Percentiles rank a stretch among this genome's conserved stretches.
Conservation (phyloP, 2,888 invertebrate genomes). For the Tenodera sinensis region DNA sequence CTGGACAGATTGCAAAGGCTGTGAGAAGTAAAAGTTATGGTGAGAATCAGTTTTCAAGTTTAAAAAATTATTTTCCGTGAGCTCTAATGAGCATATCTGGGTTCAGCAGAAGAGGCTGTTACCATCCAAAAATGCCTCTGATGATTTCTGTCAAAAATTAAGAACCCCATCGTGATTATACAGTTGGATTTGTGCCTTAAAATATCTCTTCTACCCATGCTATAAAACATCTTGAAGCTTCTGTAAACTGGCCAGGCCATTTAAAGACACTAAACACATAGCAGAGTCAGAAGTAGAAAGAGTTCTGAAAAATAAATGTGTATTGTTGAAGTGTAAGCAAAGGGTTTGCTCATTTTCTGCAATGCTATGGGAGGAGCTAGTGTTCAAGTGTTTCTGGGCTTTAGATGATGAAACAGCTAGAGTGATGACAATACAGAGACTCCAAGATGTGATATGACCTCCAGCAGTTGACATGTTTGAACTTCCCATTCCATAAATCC, state of each 20-base stretch:
- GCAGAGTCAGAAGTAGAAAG: neutral
- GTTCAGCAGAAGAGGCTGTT: neutral
- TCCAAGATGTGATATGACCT: constrained; percentile 29
- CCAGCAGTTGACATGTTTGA: constrained; percentile 15
- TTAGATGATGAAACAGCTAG: neutral
- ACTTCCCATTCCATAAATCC: neutral
- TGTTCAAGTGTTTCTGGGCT: neutral
- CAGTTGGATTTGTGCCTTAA: constrained; percentile 34
- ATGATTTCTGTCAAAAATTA: neutral
- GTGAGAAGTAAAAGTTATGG: neutral
- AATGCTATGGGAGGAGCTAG: neutral
- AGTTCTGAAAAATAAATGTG: neutral
- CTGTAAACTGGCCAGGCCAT: constrained; percentile 21
- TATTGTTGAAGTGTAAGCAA: neutral
- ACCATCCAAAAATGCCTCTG: neutral
- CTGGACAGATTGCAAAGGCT: constrained; percentile 1
- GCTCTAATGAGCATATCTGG: neutral
- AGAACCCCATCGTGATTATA: constrained; percentile 21
- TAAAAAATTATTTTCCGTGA: constrained; percentile 7
- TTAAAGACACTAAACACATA: constrained; percentile 2
- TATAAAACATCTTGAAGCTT: constrained; percentile 21
- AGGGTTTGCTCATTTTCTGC: neutral
- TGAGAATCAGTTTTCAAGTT: constrained; percentile 5
- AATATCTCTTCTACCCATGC: constrained; percentile 31
- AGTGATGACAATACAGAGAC: constrained; percentile 27